Percentiles rank a stretch among this genome's conserved stretches.
These are phyloP conservation scores for Tenthredo distinguenda DNA, from an alignment of 2,888 invertebrate genomes.

Conservation along the genomic window DNA sequence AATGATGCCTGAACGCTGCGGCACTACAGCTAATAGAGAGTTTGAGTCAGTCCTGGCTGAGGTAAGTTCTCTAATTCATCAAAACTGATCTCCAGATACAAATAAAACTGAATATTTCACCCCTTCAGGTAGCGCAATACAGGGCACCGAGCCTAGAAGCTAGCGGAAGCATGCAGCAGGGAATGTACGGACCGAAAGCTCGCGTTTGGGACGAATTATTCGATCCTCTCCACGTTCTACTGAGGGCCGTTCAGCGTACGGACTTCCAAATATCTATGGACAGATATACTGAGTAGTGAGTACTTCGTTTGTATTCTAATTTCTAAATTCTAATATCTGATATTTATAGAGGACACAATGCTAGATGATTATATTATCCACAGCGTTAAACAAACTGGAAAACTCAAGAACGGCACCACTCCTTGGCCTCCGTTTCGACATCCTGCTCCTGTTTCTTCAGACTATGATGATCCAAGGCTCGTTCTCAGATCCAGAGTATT, in stretches of 20 bases:
- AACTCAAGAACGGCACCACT: constrained; percentile 81
- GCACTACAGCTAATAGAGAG: constrained; percentile 93
- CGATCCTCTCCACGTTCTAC: constrained; percentile 95
- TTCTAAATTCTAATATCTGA: constrained; percentile 14
- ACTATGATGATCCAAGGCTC: constrained; percentile 85
- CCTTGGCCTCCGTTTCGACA: constrained; percentile 92
- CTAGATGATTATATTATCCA: constrained; percentile 64
- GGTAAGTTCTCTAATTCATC: constrained; percentile 75
- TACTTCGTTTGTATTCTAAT: constrained; percentile 62
- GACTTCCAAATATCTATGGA: constrained; percentile 98
- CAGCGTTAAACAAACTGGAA: constrained; percentile 82
- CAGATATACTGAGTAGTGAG: constrained; percentile 93
- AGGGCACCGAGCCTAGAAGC: constrained; percentile 94
- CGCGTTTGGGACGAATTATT: constrained; percentile 95
- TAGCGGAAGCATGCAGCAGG: constrained; percentile 87
- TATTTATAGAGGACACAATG: constrained; percentile 53
- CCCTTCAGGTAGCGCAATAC: constrained; percentile 87
- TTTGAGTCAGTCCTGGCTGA: constrained; percentile 92
- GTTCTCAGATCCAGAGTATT: constrained; percentile 83
- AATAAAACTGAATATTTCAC: constrained; percentile 39
- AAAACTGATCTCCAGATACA: constrained; percentile 24
- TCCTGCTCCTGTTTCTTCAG: constrained; percentile 83
- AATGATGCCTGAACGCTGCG: constrained; percentile 96
- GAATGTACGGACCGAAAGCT: constrained; percentile 92
- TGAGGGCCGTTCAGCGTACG: constrained; percentile 93